Evolutionary conservation across 2,797 vertebrate species (phyloP), one percentile per base, ranked within the genome.

Genomic region (Pampus argenteus): DNA sequence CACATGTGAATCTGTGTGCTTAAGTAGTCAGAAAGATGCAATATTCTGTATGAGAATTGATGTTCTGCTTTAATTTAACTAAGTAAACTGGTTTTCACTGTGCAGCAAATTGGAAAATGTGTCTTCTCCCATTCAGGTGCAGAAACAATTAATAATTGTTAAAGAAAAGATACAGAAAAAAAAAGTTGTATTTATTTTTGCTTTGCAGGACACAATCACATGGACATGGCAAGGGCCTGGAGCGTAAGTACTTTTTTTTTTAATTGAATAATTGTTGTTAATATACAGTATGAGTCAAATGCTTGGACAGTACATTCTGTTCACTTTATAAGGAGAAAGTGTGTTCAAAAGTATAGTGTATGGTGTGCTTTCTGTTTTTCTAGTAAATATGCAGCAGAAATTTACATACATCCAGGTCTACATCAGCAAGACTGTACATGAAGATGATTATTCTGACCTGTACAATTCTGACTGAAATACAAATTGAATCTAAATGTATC

Each of bases 141-240:
- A 45, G 36, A 14, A 71, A 11, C 11, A 52, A 6, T 38, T 49
- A 18, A 47, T 20, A 5, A 0, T 38, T 60, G 10, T 2, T 44
- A 9, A 2, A 14, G 34, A 45, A 69, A 54, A 42, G 66, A 38
- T 14, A 17, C 5, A 7, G 4, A 1, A 45, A 17, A 57, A 38
- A 13, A 18, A 20, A 36, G 38, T 6, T 13, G 6, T 28, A 11
- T 61, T n/a, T 55, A 22, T 28, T 62, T 22, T 49, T 50, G n/a
- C 17, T 64, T 66, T 73, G 42, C 83, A 99, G 98, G 97, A 99
- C 86, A 94, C 97, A 10, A 99, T 99, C 85, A 99, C 98, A 0
- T 99, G 98, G 98, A 99, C 98, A 0, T 99, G 98, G 98, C 97
- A 97, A 88, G 98, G 98, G 2, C 98, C 98, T 8, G 96, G 97